Evolutionary conservation across 2,797 vertebrate species (phyloP), one percentile per base, ranked within the genome.

Genomic region (Sciurus vulgaris): DNA sequence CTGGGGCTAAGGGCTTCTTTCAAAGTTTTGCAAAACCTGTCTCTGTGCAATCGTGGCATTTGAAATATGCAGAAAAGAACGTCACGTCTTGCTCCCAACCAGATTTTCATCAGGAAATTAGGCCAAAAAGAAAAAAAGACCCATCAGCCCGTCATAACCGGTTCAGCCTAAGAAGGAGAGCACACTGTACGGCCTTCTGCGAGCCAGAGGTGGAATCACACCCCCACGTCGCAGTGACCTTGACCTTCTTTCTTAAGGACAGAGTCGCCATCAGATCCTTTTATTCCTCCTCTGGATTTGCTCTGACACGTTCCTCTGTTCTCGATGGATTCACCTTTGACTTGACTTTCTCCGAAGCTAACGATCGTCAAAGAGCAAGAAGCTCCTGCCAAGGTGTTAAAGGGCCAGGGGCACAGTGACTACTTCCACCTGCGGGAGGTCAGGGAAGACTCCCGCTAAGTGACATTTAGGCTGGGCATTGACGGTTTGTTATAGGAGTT

Each of bases 401-500:
- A 89, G n/a, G 51, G 49, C 61, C 54, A 74, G 92, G 38, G 49
- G 54, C 49, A 74, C 14, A 20, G 59, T 38, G 56, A 78, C 41
- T 33, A 20, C 2, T 85, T 92, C 70, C 41, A 20, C 69, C 61
- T 79, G 41, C 26, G 13, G 2, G 54, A 76, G 22, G 41, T 72
- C 85, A 86, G 69, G 17, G 28, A 72, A 49, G 14, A 76, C 4
- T 76, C 85, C 51, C 17, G 38, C 12, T 72, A 35, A 61, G 33
- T 54, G 63, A 83, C 38, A 41, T 86, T 56, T 67, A 81, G n/a
- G 61, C 18, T 51, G 54, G 41, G 22, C 83, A 51, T 33, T 77
- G 41, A 94, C 51, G 74, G 44, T 33, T 77, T 20, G 28, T n/a
- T n/a, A n/a, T 72, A 81, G 92, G 94, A 82, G 84, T 94, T 89